A percentile compares a stretch with the other conserved stretches of the same genome.
phyloP scores from a whole-genome alignment of 1,140 invertebrate species.

The Philotrypesis tridentata region DNA sequence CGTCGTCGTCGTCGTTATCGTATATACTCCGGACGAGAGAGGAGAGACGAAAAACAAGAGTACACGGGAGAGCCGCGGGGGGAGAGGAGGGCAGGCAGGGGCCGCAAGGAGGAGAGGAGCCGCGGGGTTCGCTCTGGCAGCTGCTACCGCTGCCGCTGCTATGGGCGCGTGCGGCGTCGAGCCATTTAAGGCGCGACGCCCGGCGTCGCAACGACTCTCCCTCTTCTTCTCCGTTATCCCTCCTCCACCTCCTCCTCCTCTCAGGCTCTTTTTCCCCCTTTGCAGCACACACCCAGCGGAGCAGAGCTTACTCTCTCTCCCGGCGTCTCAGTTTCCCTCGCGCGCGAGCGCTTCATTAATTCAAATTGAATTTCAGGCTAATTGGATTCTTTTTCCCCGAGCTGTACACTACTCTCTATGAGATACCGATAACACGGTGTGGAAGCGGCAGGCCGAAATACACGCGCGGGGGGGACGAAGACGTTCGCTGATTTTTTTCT shows the following conservation, averaged over 20 bases:
- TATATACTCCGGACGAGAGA: no score
- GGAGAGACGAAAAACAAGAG: no score
- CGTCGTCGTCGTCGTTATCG: no score
- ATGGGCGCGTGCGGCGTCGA: conserved; percentile 73
- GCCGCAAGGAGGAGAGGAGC: conserved; percentile 38
- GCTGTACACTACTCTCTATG: no score
- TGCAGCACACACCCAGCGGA: neutral
- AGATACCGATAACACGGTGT: no score
- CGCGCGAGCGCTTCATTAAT: neutral
- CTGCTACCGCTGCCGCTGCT: no score
- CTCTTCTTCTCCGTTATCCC: conserved; percentile 45
- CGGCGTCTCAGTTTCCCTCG: neutral
- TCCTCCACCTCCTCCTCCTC: conserved; percentile 27
- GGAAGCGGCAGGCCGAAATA: no score
- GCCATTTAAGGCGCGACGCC: conserved; percentile 74
- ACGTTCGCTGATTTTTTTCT: no score
- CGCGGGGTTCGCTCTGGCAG: conserved; percentile 67
- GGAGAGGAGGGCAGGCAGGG: neutral
- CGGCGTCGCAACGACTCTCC: conserved; percentile 66
- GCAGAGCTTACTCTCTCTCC: neutral
- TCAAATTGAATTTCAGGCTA: conserved; percentile 14
- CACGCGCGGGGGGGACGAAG: no score
- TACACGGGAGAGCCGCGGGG: no score
- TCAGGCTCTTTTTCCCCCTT: neutral
- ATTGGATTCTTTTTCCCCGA: neutral